Base-by-base conservation (phyloP, 2,797 vertebrate genomes). In the Oreochromis grahami region DNA sequence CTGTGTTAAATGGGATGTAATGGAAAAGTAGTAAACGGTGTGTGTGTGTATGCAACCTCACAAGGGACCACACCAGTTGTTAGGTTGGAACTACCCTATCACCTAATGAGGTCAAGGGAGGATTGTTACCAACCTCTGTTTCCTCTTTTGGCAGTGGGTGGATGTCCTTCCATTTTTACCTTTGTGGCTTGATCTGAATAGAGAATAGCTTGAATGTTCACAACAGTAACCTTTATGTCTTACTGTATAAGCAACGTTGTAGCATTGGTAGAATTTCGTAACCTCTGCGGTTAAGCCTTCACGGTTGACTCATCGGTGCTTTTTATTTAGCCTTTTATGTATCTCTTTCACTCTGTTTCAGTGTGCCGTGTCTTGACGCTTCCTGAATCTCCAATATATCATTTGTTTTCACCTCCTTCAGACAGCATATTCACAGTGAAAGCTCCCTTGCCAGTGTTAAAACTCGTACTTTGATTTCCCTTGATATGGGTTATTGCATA, bases 81-180 rank as follows among this genome's bases (percentile, higher is more conserved):
- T 91, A 94, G 90, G 90, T 91, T 84, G 72, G 84, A 87, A 88
- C 89, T 84, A 90, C 80, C 85, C 76, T 77, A 72, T 34, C 79
- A 58, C 81, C 83, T 95, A 95, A 95, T 95, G 92, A 95, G 92
- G 89, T 85, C 88, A 78, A 91, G 86, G 52, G 94, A 94, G 93
- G 87, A 90, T 94, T 88, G 92, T 93, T 93, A 91, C 83, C 79
- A 84, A 19, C 78, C 79, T 86, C 72, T 58, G 19, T 83, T 52
- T 85, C 55, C 43, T 63, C 56, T 80, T n/a, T 36, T 82, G 84
- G 72, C 81, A 86, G 41, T 56, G 21, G 76, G 70, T 3, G 13
- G 38, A 78, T 84, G 53, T 55, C 81, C 43, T 26, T 58, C 68
- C 51, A 68, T 84, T 84, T 83, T 82, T 68, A 76, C 70, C 76